Conservation (phyloP, 2,797 vertebrate genomes). For the Urophycis tenuis region DNA sequence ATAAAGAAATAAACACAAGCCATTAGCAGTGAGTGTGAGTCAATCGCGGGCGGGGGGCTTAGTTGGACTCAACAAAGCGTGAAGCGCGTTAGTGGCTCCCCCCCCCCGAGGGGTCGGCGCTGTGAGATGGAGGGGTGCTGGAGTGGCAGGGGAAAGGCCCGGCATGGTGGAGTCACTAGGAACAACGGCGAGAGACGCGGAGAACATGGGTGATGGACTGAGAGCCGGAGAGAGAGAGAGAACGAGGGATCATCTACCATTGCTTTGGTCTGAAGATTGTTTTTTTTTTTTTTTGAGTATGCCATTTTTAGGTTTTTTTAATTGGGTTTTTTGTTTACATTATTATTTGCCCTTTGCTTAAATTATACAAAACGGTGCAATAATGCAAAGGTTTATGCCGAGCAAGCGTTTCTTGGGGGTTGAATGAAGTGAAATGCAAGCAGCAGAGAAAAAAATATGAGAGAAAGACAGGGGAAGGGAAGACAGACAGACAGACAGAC, state of each 20-base stretch:
- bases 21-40: constrained; percentile 64
- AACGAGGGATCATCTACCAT: neutral
- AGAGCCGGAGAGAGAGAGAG: too few relatives aligned
- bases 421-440: neutral
- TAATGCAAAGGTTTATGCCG: too few relatives aligned
- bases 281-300: too few relatives aligned
- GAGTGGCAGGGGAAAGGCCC: constrained; percentile 41
- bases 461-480: neutral
- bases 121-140: constrained; percentile 60
- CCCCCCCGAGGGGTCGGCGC: constrained; percentile 52
- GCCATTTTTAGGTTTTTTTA: neutral
- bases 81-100: constrained; percentile 66
- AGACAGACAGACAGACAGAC: neutral
- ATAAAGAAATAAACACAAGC: constrained; percentile 34
- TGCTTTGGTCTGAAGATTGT: neutral
- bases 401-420: neutral
- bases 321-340: neutral
- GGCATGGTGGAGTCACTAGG: constrained; percentile 11
- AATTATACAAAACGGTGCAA: too few relatives aligned
- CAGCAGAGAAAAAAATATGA: neutral
- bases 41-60: constrained; percentile 58
- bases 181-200: neutral
- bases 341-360: neutral
- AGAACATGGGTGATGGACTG: neutral
- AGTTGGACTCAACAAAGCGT: constrained; percentile 69